These are phyloP conservation scores for Lycaon pictus DNA, from an alignment of 2,113 vertebrate species.

Conservation along the genomic window DNA sequence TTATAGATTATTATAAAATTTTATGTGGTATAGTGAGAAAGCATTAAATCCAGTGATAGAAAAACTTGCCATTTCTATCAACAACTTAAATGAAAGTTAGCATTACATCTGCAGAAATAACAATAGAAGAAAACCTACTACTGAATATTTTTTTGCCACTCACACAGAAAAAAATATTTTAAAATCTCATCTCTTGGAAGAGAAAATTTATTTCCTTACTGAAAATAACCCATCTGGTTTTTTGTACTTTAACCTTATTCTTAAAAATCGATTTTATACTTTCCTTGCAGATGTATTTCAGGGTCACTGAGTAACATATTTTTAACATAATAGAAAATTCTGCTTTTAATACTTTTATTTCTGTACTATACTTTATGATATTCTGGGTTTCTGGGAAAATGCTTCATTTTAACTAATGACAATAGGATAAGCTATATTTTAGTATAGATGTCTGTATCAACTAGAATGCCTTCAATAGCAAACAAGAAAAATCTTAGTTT, in stretches of 20 bases:
- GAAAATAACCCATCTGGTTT: not conserved
- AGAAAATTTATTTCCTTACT: not conserved
- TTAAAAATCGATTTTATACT: not conserved
- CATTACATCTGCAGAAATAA: not conserved
- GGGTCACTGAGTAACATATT: not conserved
- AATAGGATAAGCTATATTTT: not conserved
- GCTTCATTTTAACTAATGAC: not conserved
- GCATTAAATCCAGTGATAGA: not conserved
- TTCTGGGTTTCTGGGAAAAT: not conserved
- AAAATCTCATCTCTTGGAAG: not conserved
- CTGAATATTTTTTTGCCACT: not conserved
- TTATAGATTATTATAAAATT: not conserved
- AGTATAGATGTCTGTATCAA: not conserved
- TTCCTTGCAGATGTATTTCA: not conserved
- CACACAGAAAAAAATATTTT: not conserved
- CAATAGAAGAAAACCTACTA: not conserved
- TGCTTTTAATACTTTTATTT: not conserved
- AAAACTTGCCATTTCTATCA: not conserved
- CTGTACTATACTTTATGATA: not conserved
- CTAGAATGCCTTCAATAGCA: not conserved
- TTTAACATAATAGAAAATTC: not conserved
- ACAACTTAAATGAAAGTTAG: not conserved
- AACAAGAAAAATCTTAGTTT: not conserved
- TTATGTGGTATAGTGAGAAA: not conserved
- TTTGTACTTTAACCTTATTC: not conserved